phyloP scores from a whole-genome alignment of 35 echinoderm and acorn worm genomes.

The Apostichopus californicus region DNA sequence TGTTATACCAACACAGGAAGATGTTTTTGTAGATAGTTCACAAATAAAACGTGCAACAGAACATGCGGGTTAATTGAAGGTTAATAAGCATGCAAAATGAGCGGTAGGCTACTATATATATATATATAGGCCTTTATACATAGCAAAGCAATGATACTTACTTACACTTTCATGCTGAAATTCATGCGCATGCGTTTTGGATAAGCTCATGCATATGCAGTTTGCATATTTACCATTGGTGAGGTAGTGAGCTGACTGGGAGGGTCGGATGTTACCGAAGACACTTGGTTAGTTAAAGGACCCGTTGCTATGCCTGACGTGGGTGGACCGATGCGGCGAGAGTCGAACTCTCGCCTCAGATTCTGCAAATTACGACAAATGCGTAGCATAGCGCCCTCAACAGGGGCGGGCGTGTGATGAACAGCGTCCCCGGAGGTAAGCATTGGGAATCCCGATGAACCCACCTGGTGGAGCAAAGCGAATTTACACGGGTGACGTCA shows the following conservation, averaged over 20 bases:
- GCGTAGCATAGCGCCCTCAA: slow-evolving; percentile 94
- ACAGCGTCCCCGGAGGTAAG: slow-evolving; percentile 68
- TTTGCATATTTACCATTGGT: slow-evolving; percentile 58
- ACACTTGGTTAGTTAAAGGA: slow-evolving; percentile 35
- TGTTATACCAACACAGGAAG: no score
- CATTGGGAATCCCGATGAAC: slow-evolving; percentile 86
- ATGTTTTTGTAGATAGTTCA: no score
- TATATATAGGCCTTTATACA: no score
- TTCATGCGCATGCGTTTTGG: slow-evolving; percentile 42
- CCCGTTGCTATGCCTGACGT: slow-evolving; percentile 32
- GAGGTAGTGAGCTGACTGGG: slow-evolving; percentile 50
- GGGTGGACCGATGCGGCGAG: slow-evolving; percentile 51
- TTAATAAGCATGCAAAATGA: no score
- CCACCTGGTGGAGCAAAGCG: slow-evolving; percentile 58
- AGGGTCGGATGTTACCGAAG: slow-evolving; percentile 39
- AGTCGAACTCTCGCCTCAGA: slow-evolving; percentile 89
- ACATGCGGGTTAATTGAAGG: no score
- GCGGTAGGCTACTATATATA: no score
- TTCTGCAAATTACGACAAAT: slow-evolving; percentile 97
- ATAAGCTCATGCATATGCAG: slow-evolving; percentile 50
- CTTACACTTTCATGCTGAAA: slow-evolving; percentile 29
- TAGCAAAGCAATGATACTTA: slow-evolving; percentile 16
- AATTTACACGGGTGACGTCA: slow-evolving; percentile 47
- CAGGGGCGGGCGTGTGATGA: slow-evolving; percentile 85
- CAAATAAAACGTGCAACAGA: no score